These are phyloP conservation scores for Laspeyria flexula DNA, from an alignment of 2,888 invertebrate species.

Conservation along the genomic window DNA sequence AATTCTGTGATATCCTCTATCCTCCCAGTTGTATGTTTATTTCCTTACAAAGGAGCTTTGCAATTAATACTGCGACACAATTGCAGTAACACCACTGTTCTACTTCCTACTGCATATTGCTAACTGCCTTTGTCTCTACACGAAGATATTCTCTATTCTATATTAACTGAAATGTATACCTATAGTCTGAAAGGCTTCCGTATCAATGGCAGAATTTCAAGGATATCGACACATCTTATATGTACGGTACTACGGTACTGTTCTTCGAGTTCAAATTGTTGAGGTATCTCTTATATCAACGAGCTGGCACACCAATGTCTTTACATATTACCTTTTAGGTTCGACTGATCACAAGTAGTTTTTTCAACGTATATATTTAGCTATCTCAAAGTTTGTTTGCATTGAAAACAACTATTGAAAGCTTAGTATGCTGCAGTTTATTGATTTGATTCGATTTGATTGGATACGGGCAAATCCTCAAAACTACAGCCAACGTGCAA, in stretches of 20 bases:
- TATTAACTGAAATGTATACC: not conserved
- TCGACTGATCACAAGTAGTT: not conserved
- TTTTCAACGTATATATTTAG: too few relatives aligned
- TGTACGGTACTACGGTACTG: not conserved
- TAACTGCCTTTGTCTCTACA: conserved; percentile 19
- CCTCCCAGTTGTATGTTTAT: not conserved
- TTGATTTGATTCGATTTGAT: too few relatives aligned
- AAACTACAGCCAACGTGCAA: too few relatives aligned
- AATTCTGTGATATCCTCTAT: not conserved
- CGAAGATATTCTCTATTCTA: conserved; percentile 9
- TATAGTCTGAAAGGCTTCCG: not conserved
- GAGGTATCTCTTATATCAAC: not conserved
- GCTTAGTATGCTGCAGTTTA: too few relatives aligned
- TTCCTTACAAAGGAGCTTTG: not conserved
- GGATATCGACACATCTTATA: not conserved
- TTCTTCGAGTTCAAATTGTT: not conserved
- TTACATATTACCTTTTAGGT: not conserved
- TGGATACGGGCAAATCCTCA: too few relatives aligned
- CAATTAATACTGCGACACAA: conserved; percentile 22
- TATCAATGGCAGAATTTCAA: not conserved
- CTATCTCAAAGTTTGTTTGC: too few relatives aligned
- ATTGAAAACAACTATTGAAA: too few relatives aligned
- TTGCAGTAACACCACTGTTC: conserved; percentile 16
- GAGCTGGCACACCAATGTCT: not conserved
- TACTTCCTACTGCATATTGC: conserved; percentile 12